Evolutionary conservation across 2,113 vertebrate genomes (phyloP), one percentile per base, ranked within the genome.

Genomic region (Malurus elegans): DNA sequence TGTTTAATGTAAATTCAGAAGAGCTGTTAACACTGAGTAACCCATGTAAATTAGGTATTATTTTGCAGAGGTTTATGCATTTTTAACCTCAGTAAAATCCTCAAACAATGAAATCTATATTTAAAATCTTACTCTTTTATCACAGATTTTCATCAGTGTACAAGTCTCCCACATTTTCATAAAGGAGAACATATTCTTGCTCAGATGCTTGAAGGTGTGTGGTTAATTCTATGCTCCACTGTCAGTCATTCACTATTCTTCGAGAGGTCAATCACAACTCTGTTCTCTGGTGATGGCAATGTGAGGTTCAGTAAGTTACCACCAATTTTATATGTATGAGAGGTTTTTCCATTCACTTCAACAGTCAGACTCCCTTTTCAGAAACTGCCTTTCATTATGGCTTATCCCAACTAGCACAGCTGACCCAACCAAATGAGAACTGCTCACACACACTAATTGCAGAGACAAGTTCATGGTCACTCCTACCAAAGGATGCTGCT

Each of bases 361-460:
- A 44, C 31, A 51, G 36, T 6, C 5, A 8, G 26, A 57, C 9
- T 40, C 28, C n/a, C 69, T 57, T 69, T 72, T 73, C 53, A 69
- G 54, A 91, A 93, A 72, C 13, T 66, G 36, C 31, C 54, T 80
- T 78, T 66, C 62, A 44, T 61, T 65, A 73, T 1, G 8, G 56
- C 47, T 81, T 81, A 26, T 69, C 56, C 14, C 32, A 45, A 4
- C 58, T 2, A 15, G 34, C 50, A 36, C 24, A 42, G 32, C 8
- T 32, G 34, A 47, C 23, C 18, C 40, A 76, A 54, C 29, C 36
- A 20, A 65, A 44, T 0, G 0, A 47, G 64, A 60, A n/a, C 50
- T 12, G 9, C 34, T 80, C 72, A 38, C 31, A 45, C 6, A 23
- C 15, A 44, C 12, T 61, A 72, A 28, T 44, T 64, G 42, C 1